Percentiles rank a stretch among this genome's conserved stretches.
These are phyloP conservation scores for Melanotaenia pygmaea DNA, from an alignment of 2,797 vertebrate genomes.

Conservation along the genomic window DNA sequence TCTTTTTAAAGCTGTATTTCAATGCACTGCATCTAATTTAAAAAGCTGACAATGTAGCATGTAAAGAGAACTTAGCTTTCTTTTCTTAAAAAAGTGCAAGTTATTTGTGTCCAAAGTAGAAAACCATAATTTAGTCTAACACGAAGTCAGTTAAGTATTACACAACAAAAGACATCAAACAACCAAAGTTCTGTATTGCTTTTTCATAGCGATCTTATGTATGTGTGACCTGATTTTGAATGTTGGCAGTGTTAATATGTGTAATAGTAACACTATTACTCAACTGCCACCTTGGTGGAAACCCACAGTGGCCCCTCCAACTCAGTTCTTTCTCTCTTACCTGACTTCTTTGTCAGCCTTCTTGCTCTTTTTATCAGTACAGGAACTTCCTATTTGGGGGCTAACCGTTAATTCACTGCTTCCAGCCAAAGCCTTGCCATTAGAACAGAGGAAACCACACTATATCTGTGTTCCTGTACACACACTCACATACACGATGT, in stretches of 20 bases:
- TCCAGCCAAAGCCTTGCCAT: slow-evolving; percentile 47
- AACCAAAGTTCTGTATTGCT: slow-evolving; percentile 19
- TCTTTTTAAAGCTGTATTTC: not conserved
- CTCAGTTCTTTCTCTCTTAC: slow-evolving; percentile 41
- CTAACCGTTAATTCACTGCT: slow-evolving; percentile 75
- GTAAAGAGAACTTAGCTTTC: not conserved
- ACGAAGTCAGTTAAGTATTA: not conserved
- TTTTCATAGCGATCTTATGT: slow-evolving; percentile 13
- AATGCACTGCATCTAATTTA: not conserved
- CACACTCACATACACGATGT: not conserved
- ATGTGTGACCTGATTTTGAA: slow-evolving; percentile 53
- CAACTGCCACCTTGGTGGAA: slow-evolving; percentile 67
- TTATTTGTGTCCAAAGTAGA: not conserved
- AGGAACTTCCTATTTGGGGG: slow-evolving; percentile 69
- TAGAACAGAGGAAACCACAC: slow-evolving; percentile 77
- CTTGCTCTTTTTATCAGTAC: slow-evolving; percentile 67
- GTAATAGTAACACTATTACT: slow-evolving; percentile 65
- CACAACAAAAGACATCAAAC: not conserved
- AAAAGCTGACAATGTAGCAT: not conserved
- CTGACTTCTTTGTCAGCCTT: slow-evolving; percentile 39
- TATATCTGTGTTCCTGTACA: slow-evolving; percentile 45
- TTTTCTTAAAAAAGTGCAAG: not conserved
- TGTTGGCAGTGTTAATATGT: slow-evolving; percentile 37
- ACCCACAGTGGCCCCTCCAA: slow-evolving; percentile 49
- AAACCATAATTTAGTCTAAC: not conserved